These are phyloP conservation scores for Sesia apiformis DNA, from an alignment of 2,888 invertebrate genomes.

Conservation along the genomic window DNA sequence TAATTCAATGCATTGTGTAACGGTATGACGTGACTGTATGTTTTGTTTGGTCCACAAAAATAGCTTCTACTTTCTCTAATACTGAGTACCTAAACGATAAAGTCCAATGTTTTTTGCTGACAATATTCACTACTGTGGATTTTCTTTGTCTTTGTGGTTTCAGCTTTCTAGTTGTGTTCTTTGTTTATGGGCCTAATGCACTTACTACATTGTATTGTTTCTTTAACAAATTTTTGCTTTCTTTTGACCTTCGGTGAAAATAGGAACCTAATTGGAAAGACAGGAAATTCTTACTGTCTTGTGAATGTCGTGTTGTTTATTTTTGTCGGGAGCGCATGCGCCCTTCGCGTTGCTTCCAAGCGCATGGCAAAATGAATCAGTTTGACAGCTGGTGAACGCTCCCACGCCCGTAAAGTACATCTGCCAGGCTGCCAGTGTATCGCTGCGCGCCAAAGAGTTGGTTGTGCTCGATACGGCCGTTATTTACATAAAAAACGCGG, in stretches of 20 bases:
- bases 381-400: slow-evolving; percentile 23
- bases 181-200: no score
- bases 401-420: slow-evolving; percentile 19
- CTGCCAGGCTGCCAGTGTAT: slow-evolving; percentile 32
- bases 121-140: no score
- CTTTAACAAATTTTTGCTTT: no score
- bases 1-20: not conserved
- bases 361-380: slow-evolving; percentile 21
- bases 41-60: not conserved
- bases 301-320: slow-evolving; percentile 3
- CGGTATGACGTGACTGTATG: not conserved
- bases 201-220: no score
- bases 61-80: not conserved
- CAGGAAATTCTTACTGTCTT: no score
- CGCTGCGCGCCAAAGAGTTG: slow-evolving; percentile 44
- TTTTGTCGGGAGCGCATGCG: slow-evolving; percentile 27
- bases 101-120: not conserved
- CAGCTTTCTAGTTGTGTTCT: no score
- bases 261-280: no score
- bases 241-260: no score
- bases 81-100: not conserved
- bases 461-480: slow-evolving; percentile 27
- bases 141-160: no score
- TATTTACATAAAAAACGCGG: slow-evolving; percentile 16
- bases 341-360: slow-evolving; percentile 16